Percentiles rank a stretch among this genome's conserved stretches.
Conservation (phyloP, 2,113 vertebrate species). For the Isichthys henryi region DNA sequence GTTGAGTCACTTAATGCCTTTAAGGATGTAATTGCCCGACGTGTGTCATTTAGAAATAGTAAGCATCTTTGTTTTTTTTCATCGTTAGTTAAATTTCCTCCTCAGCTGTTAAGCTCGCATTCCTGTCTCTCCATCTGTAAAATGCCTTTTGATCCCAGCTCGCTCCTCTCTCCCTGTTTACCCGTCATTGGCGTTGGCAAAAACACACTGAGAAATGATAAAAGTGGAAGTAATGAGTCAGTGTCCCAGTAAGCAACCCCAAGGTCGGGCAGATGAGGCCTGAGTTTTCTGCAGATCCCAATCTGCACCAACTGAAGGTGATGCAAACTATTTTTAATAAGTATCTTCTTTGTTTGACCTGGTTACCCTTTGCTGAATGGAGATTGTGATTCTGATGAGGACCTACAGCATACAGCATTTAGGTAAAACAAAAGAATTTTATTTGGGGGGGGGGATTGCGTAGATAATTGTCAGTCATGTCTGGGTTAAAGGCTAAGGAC, state of each 20-base stretch:
- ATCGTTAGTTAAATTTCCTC: slow-evolving; percentile 6
- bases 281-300: slow-evolving; percentile 15
- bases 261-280: not conserved
- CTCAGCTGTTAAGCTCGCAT: slow-evolving; percentile 21
- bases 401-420: not conserved
- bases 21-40: not conserved
- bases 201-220: slow-evolving; percentile 11
- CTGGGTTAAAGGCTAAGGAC: not conserved
- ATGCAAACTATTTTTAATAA: not conserved
- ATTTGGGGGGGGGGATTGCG: not conserved
- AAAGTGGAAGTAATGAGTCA: slow-evolving; percentile 33
- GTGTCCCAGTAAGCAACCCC: not conserved
- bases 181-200: slow-evolving; percentile 24
- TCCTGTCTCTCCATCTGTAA: slow-evolving; percentile 24
- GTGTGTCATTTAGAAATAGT: not conserved
- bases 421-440: not conserved
- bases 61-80: slow-evolving; percentile 13
- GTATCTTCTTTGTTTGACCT: not conserved
- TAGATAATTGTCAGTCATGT: not conserved
- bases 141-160: not conserved
- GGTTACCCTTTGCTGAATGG: not conserved
- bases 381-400: not conserved
- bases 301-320: not conserved
- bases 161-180: not conserved
- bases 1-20: not conserved